Base-by-base conservation (phyloP, 2,888 invertebrate species). In the Amiota mariae region DNA sequence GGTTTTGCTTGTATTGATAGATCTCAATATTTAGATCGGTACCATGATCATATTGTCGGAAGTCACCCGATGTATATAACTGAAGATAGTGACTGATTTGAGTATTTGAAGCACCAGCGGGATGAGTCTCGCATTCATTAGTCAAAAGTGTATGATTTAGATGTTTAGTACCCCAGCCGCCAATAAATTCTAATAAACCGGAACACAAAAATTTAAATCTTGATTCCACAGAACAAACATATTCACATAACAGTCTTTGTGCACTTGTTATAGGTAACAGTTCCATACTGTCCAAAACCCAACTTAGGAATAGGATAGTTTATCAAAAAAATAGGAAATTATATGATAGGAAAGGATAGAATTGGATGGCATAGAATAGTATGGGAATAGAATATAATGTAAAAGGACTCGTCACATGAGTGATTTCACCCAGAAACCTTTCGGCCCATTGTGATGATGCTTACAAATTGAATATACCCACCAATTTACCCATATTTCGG, bases 21-120 rank as follows among this genome's bases (percentile, higher is more conserved):
- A 84, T 88, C 70, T 88, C 81, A 56, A 91, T 85, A 84, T 94
- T 94, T 72, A 85, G 85, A 6, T 89, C 77, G 20, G 80, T 77
- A 36, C 93, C 93, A 79, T 91, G 90, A 85, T 93, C 92, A 80
- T 91, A 93, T 72, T 92, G 91, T 11, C 92, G 90, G 86, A 93
- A 93, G 48, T 89, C 87, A 4, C 90, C 90, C 6, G 90, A 90
- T 4, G 90, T 91, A 15, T 88, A 85, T 46, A 92, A 91, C 89
- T 96, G 96, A 0, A 91, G 92, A 84, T 92, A 96, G 88, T 96
- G 96, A 0, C 93, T 90, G 0, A 95, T 86, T 87, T 95, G 94
- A 78, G 92, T 92, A 0, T 92, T 92, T 0, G 95, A 92, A 0
- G 93, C 91, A 2, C 95, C 95, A 1, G 94, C 94, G 0, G 95